These are phyloP conservation scores for Scaeva pyrastri DNA, from an alignment of 2,888 invertebrate species.

Conservation along the genomic window DNA sequence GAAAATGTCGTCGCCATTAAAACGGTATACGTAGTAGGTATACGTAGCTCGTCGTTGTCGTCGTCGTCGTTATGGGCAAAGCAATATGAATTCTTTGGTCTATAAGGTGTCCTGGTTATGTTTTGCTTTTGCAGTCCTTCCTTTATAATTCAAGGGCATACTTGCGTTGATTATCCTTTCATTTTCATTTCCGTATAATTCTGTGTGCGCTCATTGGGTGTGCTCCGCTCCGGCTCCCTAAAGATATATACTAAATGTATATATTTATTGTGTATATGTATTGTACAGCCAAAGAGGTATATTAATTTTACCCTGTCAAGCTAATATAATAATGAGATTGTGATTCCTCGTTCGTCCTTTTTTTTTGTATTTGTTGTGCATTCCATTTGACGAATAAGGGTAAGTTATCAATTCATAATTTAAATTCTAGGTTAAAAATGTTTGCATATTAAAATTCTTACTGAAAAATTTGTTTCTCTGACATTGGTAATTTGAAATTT, in stretches of 20 bases:
- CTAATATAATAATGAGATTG: conserved; percentile 69
- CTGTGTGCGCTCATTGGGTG: conserved; percentile 22
- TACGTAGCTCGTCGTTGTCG: neutral
- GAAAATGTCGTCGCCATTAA: conserved; percentile 19
- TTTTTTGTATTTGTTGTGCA: conserved; percentile 1
- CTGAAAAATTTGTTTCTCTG: too few species aligned
- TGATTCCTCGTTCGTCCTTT: conserved; percentile 58
- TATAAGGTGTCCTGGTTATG: neutral
- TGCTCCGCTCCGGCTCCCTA: conserved; percentile 13
- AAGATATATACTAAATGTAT: too few species aligned
- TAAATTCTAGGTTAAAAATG: too few species aligned
- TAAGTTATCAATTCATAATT: neutral
- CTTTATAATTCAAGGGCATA: conserved; percentile 69
- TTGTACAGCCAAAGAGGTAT: conserved; percentile 22
- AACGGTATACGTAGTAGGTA: neutral
- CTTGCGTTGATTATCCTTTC: conserved; percentile 72
- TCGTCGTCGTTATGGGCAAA: conserved; percentile 20
- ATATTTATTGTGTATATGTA: neutral
- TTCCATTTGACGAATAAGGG: neutral
- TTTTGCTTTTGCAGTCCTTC: conserved; percentile 37
- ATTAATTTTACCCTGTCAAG: conserved; percentile 64
- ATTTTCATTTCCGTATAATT: conserved; percentile 62
- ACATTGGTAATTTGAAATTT: too few species aligned
- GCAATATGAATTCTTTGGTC: conserved; percentile 10
- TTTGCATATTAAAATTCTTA: too few species aligned